Evolutionary conservation across 1,140 invertebrate genomes (phyloP).

Genomic region (Zophobas atratus): DNA sequence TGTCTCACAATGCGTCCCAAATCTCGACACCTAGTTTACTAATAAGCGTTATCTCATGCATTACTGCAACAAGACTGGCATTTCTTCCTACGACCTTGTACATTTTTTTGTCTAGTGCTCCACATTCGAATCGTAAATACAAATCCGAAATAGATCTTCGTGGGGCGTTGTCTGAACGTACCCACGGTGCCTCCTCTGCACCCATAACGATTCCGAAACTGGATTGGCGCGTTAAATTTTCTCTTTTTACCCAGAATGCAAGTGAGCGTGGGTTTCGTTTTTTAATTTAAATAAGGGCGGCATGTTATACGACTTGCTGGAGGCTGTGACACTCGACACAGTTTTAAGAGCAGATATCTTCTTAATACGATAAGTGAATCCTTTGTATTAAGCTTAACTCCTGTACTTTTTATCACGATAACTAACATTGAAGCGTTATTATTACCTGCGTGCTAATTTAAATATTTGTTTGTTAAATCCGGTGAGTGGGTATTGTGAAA

Average conservation of each 20-base stretch:
- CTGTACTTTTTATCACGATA: conserved; percentile 26
- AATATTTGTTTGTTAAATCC: conserved; percentile 25
- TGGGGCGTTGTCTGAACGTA: too few species aligned
- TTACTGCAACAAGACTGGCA: background rate
- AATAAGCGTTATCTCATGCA: background rate
- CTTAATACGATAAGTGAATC: conserved; percentile 37
- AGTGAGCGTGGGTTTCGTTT: conserved; percentile 13
- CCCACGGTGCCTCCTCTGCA: too few species aligned
- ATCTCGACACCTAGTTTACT: background rate
- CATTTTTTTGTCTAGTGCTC: too few species aligned
- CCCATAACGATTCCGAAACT: background rate
- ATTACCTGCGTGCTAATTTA: conserved; percentile 32
- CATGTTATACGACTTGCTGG: background rate
- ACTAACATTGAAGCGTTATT: conserved; percentile 39
- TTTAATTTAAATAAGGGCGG: conserved; percentile 30
- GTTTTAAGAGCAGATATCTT: conserved; percentile 7
- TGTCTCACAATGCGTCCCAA: background rate
- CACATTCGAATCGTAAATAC: too few species aligned
- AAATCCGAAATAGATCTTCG: too few species aligned
- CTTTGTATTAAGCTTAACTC: conserved; percentile 34
- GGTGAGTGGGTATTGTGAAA: conserved; percentile 18
- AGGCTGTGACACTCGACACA: conserved; percentile 1
- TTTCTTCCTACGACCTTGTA: too few species aligned
- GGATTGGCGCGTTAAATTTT: background rate
- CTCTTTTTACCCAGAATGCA: conserved; percentile 5